These are phyloP conservation scores for Geococcyx californianus DNA, from an alignment of 2,113 vertebrate species.

Conservation along the genomic window DNA sequence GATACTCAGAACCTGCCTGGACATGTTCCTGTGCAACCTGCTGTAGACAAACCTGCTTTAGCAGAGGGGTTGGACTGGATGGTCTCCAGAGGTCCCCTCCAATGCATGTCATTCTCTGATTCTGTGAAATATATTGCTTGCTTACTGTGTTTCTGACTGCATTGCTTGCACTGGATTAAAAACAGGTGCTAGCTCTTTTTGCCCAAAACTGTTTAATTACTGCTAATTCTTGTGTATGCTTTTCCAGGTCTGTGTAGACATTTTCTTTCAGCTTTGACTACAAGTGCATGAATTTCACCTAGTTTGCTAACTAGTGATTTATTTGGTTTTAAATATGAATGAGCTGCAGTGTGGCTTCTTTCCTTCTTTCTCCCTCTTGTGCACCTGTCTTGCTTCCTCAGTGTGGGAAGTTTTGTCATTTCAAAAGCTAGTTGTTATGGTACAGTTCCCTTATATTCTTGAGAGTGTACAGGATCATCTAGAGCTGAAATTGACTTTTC, in stretches of 20 bases:
- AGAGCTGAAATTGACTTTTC: neutral
- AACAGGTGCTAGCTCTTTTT: neutral
- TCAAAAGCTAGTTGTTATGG: neutral
- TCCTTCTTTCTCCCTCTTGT: neutral
- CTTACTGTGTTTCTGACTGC: neutral
- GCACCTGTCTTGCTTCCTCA: neutral
- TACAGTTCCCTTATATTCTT: neutral
- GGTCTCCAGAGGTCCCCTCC: no score
- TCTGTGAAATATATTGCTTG: no score
- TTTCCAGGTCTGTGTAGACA: neutral
- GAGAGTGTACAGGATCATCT: neutral
- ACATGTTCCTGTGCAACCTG: no score
- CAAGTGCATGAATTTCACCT: neutral
- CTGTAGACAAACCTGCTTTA: no score
- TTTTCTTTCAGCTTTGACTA: neutral
- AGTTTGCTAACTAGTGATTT: neutral
- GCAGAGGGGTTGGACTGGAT: no score
- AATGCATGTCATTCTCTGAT: no score
- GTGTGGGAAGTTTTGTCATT: neutral
- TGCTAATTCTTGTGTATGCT: neutral
- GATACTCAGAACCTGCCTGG: no score
- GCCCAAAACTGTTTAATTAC: neutral
- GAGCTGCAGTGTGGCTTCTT: neutral
- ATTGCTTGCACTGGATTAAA: neutral
- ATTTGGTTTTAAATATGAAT: neutral